A percentile compares a stretch with the other conserved stretches of the same genome.
These are phyloP conservation scores for Ips nitidus DNA, from an alignment of 1,140 invertebrate genomes.

Conservation along the genomic window DNA sequence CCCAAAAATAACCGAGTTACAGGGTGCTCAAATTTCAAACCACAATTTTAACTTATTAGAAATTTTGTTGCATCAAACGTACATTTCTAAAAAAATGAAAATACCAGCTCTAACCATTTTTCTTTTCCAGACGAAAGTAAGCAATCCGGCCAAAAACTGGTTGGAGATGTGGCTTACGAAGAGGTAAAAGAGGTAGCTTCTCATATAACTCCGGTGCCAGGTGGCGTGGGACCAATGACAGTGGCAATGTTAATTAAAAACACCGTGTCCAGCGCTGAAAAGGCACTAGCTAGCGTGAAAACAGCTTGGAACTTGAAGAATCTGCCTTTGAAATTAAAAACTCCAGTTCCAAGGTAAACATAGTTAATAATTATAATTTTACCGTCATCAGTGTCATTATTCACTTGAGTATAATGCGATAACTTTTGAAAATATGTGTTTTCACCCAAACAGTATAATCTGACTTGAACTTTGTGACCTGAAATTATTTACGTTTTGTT, in stretches of 20 bases:
- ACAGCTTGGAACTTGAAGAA: constrained; percentile 66
- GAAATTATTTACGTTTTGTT: too few relatives aligned
- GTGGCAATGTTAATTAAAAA: constrained; percentile 98
- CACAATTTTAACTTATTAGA: too few relatives aligned
- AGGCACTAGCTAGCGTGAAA: constrained; percentile 58
- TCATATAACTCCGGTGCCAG: constrained; percentile 95
- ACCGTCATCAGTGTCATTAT: neutral
- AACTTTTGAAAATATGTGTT: constrained; percentile 4
- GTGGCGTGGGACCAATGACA: constrained; percentile 98
- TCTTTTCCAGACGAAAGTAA: constrained; percentile 73
- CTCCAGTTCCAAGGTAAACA: constrained; percentile 71
- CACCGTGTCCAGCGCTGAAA: constrained; percentile 81
- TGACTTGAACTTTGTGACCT: too few relatives aligned
- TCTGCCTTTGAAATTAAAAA: constrained; percentile 60
- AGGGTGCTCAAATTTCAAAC: too few relatives aligned
- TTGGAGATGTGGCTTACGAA: constrained; percentile 92
- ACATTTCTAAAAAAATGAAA: too few relatives aligned
- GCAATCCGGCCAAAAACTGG: constrained; percentile 79
- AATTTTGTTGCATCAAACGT: too few relatives aligned
- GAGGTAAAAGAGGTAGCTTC: constrained; percentile 79
- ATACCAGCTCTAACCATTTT: neutral
- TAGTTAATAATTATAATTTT: constrained; percentile 5
- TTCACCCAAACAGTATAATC: neutral
- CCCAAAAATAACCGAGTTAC: too few relatives aligned
- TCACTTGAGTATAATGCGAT: neutral